phyloP scores from a whole-genome alignment of 2,113 vertebrate species.

The Petromus typicus region DNA sequence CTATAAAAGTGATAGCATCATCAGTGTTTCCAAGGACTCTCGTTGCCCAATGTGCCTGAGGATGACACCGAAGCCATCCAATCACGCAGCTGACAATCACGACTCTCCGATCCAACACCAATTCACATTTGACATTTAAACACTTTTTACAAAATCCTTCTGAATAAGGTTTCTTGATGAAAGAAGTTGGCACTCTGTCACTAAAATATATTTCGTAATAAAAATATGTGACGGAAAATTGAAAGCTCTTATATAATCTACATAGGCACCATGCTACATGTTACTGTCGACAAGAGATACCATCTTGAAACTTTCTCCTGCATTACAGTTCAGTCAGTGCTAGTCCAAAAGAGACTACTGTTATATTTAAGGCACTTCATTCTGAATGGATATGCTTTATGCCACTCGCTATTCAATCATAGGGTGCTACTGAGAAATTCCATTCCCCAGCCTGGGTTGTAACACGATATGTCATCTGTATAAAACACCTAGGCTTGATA shows the following conservation, averaged over 20 bases:
- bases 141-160: constrained; percentile 26
- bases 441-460: constrained; percentile 74
- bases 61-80: constrained; percentile 35
- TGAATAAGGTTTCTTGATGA: constrained; percentile 76
- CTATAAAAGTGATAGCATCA: constrained; percentile 68
- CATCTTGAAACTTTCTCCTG: constrained; percentile 79
- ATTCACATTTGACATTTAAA: constrained; percentile 82
- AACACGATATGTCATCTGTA: constrained; percentile 79
- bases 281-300: constrained; percentile 45
- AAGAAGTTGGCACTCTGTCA: constrained; percentile 83
- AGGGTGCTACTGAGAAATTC: constrained; percentile 83
- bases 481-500: constrained; percentile 86
- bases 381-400: constrained; percentile 86
- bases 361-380: constrained; percentile 94
- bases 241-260: constrained; percentile 85
- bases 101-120: constrained; percentile 11
- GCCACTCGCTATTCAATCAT: constrained; percentile 77
- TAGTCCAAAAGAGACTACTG: constrained; percentile 86
- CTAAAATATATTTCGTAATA: constrained; percentile 81
- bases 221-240: constrained; percentile 84
- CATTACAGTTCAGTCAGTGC: constrained; percentile 90
- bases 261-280: constrained; percentile 81
- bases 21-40: constrained; percentile 66
- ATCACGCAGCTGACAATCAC: background rate
- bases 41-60: background rate